Conservation (phyloP, 2,113 vertebrate species). For the Percina caprodes region DNA sequence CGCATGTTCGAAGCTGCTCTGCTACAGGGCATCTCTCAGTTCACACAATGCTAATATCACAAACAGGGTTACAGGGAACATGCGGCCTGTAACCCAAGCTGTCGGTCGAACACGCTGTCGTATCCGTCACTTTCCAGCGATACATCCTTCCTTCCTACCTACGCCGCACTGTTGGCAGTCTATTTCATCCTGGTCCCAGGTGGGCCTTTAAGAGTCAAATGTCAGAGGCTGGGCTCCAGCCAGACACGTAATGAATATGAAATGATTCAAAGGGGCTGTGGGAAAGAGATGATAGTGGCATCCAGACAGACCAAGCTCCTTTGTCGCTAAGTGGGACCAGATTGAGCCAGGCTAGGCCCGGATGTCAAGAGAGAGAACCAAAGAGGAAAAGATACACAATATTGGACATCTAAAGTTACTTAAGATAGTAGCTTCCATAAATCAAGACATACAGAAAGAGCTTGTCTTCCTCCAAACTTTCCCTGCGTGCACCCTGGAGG, state of each 20-base stretch:
- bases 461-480: slow-evolving; percentile 27
- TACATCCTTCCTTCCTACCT: slow-evolving; percentile 65
- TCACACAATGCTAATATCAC: slow-evolving; percentile 59
- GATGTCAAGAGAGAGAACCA: slow-evolving; percentile 8
- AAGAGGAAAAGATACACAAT: slow-evolving; percentile 46
- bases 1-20: slow-evolving; percentile 34
- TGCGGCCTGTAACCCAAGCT: slow-evolving; percentile 65
- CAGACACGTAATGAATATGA: slow-evolving; percentile 79
- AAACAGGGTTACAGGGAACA: slow-evolving; percentile 63
- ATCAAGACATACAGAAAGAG: slow-evolving; percentile 51
- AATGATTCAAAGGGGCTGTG: slow-evolving; percentile 74
- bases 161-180: slow-evolving; percentile 60
- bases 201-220: slow-evolving; percentile 80
- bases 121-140: slow-evolving; percentile 70
- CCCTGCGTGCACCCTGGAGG: slow-evolving; percentile 8
- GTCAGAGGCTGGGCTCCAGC: slow-evolving; percentile 69
- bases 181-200: slow-evolving; percentile 77
- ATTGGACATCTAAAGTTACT: slow-evolving; percentile 62
- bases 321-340: slow-evolving; percentile 50
- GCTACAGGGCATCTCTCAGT: slow-evolving; percentile 55
- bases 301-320: slow-evolving; percentile 44
- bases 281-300: slow-evolving; percentile 52
- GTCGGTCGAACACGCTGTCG: slow-evolving; percentile 56
- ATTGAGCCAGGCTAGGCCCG: slow-evolving; percentile 43
- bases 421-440: slow-evolving; percentile 53